Evolutionary conservation across 2,113 vertebrate species (phyloP).

Genomic region (Sorex fumeus): DNA sequence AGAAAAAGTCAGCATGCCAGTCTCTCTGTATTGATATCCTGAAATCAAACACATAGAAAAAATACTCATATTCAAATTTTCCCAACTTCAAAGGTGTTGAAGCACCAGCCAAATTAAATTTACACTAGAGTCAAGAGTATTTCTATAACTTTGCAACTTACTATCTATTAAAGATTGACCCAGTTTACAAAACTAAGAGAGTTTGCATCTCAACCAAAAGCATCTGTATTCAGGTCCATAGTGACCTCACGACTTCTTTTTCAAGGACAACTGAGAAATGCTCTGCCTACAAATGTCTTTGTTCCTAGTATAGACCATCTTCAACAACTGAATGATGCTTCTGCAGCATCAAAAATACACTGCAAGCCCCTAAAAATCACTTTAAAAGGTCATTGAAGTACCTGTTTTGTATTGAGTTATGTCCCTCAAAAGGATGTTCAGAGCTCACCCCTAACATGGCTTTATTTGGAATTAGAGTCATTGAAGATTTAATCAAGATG

Average conservation of each 20-base stretch:
- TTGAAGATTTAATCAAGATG: not conserved
- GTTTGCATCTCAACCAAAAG: not conserved
- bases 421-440: not conserved
- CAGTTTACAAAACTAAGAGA: not conserved
- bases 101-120: not conserved
- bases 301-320: constrained; percentile 20
- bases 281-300: not conserved
- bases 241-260: not conserved
- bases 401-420: not conserved
- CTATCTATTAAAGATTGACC: fast-evolving
- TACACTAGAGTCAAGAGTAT: constrained; percentile 7
- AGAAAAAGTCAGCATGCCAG: not conserved
- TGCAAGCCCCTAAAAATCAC: not conserved
- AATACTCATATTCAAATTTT: not conserved
- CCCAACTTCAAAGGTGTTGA: constrained; percentile 28
- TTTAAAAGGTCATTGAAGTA: not conserved
- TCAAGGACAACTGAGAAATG: not conserved
- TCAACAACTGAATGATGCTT: not conserved
- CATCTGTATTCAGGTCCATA: not conserved
- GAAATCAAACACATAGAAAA: constrained; percentile 32
- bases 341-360: not conserved
- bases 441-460: not conserved
- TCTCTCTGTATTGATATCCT: not conserved
- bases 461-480: not conserved
- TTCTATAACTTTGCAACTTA: constrained; percentile 9